These are phyloP conservation scores for Argentina silus DNA, from an alignment of 2,797 vertebrate genomes.

Conservation along the genomic window DNA sequence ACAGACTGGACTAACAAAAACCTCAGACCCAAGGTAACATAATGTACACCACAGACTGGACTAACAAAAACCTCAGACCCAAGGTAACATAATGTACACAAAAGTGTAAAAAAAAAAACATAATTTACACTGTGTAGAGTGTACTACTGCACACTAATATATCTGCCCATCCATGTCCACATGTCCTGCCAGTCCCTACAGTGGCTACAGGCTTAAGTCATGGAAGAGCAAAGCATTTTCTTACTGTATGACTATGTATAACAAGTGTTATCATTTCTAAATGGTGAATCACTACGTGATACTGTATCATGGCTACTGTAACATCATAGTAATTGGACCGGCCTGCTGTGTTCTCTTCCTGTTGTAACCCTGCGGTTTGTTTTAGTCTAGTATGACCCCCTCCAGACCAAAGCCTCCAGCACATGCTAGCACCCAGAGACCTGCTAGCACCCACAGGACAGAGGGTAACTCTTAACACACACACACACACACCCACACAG, in stretches of 20 bases:
- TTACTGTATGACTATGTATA: no score
- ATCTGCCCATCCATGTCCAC: no score
- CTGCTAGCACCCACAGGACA: conserved; percentile 27
- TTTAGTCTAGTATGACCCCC: conserved; percentile 38
- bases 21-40: not conserved
- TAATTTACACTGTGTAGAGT: no score
- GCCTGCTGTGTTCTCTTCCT: not conserved
- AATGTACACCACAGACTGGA: not conserved
- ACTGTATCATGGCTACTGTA: no score
- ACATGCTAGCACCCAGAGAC: conserved; percentile 26
- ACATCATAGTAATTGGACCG: not conserved
- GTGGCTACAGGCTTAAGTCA: no score
- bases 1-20: not conserved
- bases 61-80: not conserved
- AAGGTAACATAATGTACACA: not conserved
- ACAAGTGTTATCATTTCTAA: no score
- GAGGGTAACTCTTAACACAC: conserved; percentile 28
- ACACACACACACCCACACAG: conserved; percentile 6
- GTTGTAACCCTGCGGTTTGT: not conserved
- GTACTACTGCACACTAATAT: no score
- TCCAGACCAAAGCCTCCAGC: conserved; percentile 50
- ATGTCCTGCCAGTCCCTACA: no score
- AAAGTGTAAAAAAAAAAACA: no score
- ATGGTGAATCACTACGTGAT: no score
- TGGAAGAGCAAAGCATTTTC: no score